phyloP scores from a whole-genome alignment of 1,140 invertebrate genomes.

The Berghia stephanieae region DNA sequence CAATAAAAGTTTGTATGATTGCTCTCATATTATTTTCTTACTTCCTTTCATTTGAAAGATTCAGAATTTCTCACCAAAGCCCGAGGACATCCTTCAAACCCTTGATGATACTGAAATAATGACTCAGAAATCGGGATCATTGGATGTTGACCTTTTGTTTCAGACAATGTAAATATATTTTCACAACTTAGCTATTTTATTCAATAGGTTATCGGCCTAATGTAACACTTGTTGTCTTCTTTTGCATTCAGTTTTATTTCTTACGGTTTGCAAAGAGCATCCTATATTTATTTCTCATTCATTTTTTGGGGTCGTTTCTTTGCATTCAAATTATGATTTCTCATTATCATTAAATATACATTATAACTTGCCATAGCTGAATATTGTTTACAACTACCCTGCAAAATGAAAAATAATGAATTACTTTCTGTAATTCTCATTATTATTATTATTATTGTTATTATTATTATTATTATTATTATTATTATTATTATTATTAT shows the following conservation, averaged over 20 bases:
- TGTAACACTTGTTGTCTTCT: background rate
- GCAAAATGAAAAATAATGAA: too few relatives aligned
- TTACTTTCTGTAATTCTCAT: too few relatives aligned
- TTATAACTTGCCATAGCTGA: too few relatives aligned
- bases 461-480: too few relatives aligned
- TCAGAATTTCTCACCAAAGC: constrained; percentile 74
- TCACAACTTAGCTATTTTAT: background rate
- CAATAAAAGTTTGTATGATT: too few relatives aligned
- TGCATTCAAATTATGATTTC: background rate
- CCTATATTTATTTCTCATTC: background rate
- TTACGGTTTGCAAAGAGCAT: background rate
- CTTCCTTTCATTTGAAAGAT: constrained; percentile 47
- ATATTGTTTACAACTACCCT: too few relatives aligned
- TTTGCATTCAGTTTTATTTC: background rate
- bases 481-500: too few relatives aligned
- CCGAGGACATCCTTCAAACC: constrained; percentile 71
- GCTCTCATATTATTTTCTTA: background rate
- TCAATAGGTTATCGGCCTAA: background rate
- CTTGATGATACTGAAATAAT: constrained; percentile 71
- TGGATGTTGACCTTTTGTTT: constrained; percentile 73
- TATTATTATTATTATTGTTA: too few relatives aligned
- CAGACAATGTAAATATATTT: constrained; percentile 69
- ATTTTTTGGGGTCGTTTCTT: background rate
- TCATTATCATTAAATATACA: too few relatives aligned
- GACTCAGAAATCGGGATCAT: constrained; percentile 68